Percentiles rank a stretch among this genome's conserved stretches.
Evolutionary conservation across 2,113 vertebrate species (phyloP).

Genomic region (Stercorarius parasiticus): DNA sequence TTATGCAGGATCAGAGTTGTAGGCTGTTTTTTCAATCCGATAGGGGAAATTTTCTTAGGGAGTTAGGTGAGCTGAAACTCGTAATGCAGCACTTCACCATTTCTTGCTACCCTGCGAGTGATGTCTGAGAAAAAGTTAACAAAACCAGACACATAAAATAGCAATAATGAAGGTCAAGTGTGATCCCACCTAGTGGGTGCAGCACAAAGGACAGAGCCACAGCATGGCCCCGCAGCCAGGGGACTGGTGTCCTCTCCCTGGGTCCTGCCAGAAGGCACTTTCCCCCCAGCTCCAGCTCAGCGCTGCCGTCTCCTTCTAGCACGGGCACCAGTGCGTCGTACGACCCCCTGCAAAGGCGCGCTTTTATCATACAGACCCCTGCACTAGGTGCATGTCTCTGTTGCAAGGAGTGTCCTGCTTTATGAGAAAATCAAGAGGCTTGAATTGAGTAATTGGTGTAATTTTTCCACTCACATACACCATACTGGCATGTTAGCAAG

Average conservation of each 20-base stretch:
- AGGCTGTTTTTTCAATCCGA: not conserved
- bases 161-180: fast-evolving
- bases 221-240: not conserved
- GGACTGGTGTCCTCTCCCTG: not conserved
- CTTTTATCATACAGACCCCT: fast-evolving
- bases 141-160: fast-evolving
- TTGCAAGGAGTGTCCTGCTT: not conserved
- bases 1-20: not conserved
- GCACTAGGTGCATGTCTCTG: fast-evolving
- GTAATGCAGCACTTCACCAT: not conserved
- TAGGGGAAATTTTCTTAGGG: not conserved
- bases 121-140: not conserved
- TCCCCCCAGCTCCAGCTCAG: not conserved
- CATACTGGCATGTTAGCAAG: not conserved
- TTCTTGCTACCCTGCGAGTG: not conserved
- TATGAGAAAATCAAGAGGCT: not conserved
- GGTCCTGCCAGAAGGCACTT: not conserved
- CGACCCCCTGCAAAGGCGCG: not conserved
- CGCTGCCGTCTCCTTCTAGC: not conserved
- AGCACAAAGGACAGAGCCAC: not conserved
- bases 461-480: not conserved
- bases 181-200: fast-evolving
- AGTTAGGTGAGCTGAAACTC: not conserved
- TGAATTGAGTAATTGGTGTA: not conserved
- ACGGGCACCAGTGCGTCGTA: fast-evolving